These are phyloP conservation scores for Drosophila subobscura DNA, from an alignment of 1,140 invertebrate species.

Conservation along the genomic window DNA sequence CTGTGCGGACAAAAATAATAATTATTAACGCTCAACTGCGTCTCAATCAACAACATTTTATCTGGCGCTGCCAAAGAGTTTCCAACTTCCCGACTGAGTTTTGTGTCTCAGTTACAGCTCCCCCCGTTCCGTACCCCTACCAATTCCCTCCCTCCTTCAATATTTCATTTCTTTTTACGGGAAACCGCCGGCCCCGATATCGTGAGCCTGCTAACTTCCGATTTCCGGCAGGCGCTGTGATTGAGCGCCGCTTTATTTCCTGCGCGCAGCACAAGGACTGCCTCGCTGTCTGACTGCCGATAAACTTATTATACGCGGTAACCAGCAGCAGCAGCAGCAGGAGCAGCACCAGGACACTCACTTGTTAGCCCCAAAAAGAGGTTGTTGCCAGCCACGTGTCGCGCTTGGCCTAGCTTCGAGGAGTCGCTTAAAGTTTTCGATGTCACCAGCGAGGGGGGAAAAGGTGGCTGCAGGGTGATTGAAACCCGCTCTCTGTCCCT, in stretches of 20 bases:
- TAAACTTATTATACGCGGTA: constrained; percentile 65
- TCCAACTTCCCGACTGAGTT: constrained; percentile 46
- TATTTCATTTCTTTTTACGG: constrained; percentile 19
- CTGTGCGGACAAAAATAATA: constrained; percentile 59
- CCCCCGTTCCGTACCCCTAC: neutral
- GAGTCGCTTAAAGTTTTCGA: constrained; percentile 58
- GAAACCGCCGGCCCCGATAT: constrained; percentile 68
- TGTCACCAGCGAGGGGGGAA: constrained; percentile 22
- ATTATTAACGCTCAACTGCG: constrained; percentile 80
- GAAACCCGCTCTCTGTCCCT: constrained; percentile 1
- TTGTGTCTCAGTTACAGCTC: constrained; percentile 36
- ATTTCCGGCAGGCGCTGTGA: constrained; percentile 74
- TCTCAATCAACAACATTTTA: constrained; percentile 81
- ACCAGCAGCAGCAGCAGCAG: too few species aligned
- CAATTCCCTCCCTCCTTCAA: neutral
- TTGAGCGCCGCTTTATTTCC: constrained; percentile 76
- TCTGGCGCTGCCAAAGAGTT: constrained; percentile 61
- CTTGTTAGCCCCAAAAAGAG: constrained; percentile 41
- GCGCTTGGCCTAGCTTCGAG: constrained; percentile 44
- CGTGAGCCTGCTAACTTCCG: constrained; percentile 80
- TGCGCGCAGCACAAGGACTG: constrained; percentile 47
- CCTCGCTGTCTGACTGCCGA: constrained; percentile 49
- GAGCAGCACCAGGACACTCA: neutral
- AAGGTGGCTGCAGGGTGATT: constrained; percentile 2
- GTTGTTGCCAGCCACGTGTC: constrained; percentile 28